Percentiles rank a stretch among this genome's conserved stretches.
phyloP scores from a whole-genome alignment of 2,888 invertebrate genomes.

The Reticulitermes lucifugus region DNA sequence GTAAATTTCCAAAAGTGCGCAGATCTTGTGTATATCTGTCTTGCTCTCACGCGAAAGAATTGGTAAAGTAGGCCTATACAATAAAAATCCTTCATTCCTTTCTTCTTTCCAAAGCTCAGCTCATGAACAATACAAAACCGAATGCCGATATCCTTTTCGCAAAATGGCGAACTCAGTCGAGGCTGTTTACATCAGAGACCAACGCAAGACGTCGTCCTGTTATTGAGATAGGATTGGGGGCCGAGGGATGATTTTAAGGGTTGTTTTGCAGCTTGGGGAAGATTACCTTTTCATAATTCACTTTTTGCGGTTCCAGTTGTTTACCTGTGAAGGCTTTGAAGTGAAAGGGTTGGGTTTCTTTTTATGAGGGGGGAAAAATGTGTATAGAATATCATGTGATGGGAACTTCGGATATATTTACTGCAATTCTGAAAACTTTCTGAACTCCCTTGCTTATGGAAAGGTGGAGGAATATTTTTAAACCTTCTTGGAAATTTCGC shows the following conservation, averaged over 20 bases:
- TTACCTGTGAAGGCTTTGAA: background rate
- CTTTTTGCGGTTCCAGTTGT: slow-evolving; percentile 5
- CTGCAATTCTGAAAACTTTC: too few relatives aligned
- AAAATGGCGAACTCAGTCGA: slow-evolving; percentile 3
- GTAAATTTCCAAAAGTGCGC: too few relatives aligned
- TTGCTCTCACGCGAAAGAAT: background rate
- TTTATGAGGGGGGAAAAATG: background rate
- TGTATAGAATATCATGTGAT: background rate
- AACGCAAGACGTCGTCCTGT: background rate
- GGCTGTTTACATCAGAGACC: slow-evolving; percentile 7
- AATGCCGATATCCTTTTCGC: slow-evolving; percentile 35
- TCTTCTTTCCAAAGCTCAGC: slow-evolving; percentile 1
- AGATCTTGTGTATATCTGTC: background rate
- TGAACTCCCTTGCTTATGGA: too few relatives aligned
- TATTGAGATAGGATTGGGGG: slow-evolving; percentile 15
- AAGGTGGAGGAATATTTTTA: too few relatives aligned
- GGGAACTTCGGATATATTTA: background rate
- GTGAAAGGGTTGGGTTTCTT: slow-evolving; percentile 3
- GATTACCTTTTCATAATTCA: slow-evolving; percentile 15
- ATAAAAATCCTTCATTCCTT: slow-evolving; percentile 8
- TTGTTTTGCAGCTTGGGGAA: background rate
- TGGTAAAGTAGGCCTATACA: background rate
- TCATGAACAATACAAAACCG: background rate
- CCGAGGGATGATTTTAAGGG: background rate
- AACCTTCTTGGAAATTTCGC: too few relatives aligned